Base-by-base conservation (phyloP, 2,888 invertebrate genomes). In the Sarcophaga variegata region DNA sequence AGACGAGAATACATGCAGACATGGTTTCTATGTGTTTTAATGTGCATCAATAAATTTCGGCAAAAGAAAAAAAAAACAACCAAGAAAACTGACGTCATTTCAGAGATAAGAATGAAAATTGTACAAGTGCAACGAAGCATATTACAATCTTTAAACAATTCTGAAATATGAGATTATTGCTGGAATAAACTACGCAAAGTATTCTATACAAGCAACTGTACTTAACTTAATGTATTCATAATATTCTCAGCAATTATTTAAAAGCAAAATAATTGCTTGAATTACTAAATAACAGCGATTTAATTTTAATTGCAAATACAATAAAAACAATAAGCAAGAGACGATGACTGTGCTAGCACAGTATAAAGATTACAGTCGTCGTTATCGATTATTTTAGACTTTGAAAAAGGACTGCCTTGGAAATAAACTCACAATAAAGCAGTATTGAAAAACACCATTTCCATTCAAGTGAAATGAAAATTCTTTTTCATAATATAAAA, bases 81-180 rank as follows among this genome's bases (percentile, higher is more conserved):
- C 12, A 62, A 76, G 20, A 81, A 81, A 81, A 67, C 45, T 86
- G 81, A 86, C 86, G 86, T 83, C 86, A 86, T 81, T 86, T 78
- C 2, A 27, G 69, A 75, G 22, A 75, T 37, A 77, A 70, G 22
- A 27, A 69, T 64, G 27, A 71, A 59, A 72, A 67, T 54, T 80
- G 66, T 22, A 37, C 14, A 85, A 85, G 69, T 64, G 77, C 69
- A 85, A 59, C 77, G 72, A 85, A 77, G 69, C 77, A 49, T 70
- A 37, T 14, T 54, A 80, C n/a, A 45, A 59, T 45, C 75, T 49
- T 59, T n/a, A 45, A 22, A 54, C 54, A 72, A 62, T 67, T 54
- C 66, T 85, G 85, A 71, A 85, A 85, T 79, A 62, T 66, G 79
- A 82, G 70, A 85, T 49, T 49, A 27, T 62, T 74, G 3, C 27